Conservation (phyloP, 1,140 invertebrate species). For the Ectropis grisescens region DNA sequence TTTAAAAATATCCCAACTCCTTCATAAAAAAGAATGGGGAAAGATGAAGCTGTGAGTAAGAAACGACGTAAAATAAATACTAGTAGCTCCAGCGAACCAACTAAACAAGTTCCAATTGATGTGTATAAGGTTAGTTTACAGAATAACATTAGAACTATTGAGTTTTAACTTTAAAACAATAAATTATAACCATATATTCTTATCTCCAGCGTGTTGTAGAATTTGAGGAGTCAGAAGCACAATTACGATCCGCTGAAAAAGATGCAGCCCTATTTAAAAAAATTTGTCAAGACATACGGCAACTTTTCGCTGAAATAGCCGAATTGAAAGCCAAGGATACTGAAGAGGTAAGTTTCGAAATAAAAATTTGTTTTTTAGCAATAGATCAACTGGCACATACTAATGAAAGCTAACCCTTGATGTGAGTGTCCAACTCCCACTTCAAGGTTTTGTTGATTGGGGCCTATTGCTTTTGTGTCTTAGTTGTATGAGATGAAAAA, state of each 20-base stretch:
- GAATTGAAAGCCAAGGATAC: conserved; percentile 73
- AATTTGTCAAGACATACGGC: conserved; percentile 77
- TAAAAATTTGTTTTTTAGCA: too few relatives aligned
- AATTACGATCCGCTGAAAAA: conserved; percentile 73
- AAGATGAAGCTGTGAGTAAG: conserved; percentile 49
- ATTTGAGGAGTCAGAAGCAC: conserved; percentile 82
- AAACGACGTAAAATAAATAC: conserved; percentile 54
- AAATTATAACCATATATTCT: too few relatives aligned
- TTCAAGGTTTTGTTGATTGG: too few relatives aligned
- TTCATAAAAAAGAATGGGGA: too few relatives aligned
- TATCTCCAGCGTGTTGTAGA: conserved; percentile 73
- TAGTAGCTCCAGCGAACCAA: conserved; percentile 27
- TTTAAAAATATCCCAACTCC: too few relatives aligned
- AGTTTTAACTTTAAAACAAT: too few relatives aligned
- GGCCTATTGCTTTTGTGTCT: too few relatives aligned
- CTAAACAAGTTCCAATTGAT: conserved; percentile 40
- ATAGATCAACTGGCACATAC: too few relatives aligned
- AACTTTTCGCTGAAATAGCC: conserved; percentile 75
- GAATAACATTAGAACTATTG: too few relatives aligned
- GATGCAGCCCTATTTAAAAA: conserved; percentile 79
- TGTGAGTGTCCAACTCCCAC: too few relatives aligned
- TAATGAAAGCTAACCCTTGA: too few relatives aligned
- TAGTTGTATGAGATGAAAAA: too few relatives aligned
- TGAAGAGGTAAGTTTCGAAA: conserved; percentile 65
- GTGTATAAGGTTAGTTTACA: conserved; percentile 62